phyloP scores from a whole-genome alignment of 1,140 invertebrate species.

The Palaemon carinicauda region DNA sequence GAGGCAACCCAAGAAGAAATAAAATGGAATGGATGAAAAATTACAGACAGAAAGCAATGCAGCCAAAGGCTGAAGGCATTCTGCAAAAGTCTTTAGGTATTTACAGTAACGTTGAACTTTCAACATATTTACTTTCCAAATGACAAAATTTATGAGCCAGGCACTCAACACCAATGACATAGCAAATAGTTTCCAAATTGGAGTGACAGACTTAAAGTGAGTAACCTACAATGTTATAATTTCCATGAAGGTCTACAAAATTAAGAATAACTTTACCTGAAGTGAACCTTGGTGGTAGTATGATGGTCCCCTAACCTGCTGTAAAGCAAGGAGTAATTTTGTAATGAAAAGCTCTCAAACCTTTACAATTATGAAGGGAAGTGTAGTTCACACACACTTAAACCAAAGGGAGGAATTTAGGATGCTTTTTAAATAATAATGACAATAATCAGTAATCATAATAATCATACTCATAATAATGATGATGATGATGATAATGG shows the following conservation, averaged over 20 bases:
- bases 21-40: too few relatives aligned
- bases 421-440: neutral
- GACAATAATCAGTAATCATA: too few relatives aligned
- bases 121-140: too few relatives aligned
- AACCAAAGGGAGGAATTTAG: neutral
- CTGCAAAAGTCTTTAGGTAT: too few relatives aligned
- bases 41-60: too few relatives aligned
- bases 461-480: too few relatives aligned
- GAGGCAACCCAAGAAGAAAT: too few relatives aligned
- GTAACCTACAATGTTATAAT: neutral
- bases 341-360: conserved; percentile 39
- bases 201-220: neutral
- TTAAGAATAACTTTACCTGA: conserved; percentile 34
- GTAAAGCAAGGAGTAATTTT: conserved; percentile 45
- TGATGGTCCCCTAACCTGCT: conserved; percentile 43
- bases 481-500: too few relatives aligned
- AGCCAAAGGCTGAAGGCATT: too few relatives aligned
- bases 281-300: conserved; percentile 30
- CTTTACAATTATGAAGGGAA: conserved; percentile 2
- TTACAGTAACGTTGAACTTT: too few relatives aligned
- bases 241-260: conserved; percentile 32
- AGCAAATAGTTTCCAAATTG: neutral
- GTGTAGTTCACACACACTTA: neutral
- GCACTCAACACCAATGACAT: neutral
- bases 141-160: too few relatives aligned